Evolutionary conservation across 2,113 vertebrate species (phyloP).

Genomic region (Octodon degus): DNA sequence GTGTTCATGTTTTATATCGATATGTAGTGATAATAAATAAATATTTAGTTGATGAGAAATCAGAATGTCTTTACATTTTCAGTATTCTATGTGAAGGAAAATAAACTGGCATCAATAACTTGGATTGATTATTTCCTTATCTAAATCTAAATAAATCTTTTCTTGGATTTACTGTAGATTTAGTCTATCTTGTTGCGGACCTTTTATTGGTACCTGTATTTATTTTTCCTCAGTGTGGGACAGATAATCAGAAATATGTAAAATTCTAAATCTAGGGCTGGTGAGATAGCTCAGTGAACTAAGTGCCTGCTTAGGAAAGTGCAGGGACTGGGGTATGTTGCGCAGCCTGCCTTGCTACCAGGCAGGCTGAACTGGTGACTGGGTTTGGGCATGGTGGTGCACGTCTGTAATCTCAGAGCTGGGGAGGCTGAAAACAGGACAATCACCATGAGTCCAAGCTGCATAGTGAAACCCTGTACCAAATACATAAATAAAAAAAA

Average conservation of each 20-base stretch:
- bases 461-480: no score
- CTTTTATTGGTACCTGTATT: slow-evolving; percentile 1
- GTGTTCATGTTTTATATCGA: not conserved
- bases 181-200: not conserved
- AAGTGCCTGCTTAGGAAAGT: no score
- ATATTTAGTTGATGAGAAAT: not conserved
- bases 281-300: no score
- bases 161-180: not conserved
- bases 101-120: not conserved
- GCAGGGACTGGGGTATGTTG: no score
- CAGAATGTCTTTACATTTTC: slow-evolving; percentile 7
- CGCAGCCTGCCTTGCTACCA: no score
- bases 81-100: not conserved
- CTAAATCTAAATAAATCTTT: not conserved
- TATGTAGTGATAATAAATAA: not conserved
- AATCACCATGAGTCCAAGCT: no score
- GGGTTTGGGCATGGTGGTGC: no score
- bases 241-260: not conserved
- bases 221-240: not conserved
- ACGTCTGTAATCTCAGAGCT: no score
- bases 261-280: not conserved
- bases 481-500: no score
- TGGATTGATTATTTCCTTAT: not conserved
- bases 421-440: no score
- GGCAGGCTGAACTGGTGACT: no score